A percentile compares a stretch with the other conserved stretches of the same genome.
Evolutionary conservation across 2,797 vertebrate species (phyloP).

Genomic region (Onychomys arenicola): DNA sequence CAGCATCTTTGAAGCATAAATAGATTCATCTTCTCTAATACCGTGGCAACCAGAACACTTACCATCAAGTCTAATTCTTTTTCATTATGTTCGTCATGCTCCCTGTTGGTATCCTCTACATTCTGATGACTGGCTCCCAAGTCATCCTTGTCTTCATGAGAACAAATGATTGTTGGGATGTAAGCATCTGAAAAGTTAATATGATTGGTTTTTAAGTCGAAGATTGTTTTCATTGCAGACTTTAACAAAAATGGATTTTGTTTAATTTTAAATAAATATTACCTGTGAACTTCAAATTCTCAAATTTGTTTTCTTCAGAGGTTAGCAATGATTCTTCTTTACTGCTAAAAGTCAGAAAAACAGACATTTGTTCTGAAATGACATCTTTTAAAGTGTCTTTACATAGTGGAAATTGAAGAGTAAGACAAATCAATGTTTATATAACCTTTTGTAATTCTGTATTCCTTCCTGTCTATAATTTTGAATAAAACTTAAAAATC

Average conservation of each 20-base stretch:
- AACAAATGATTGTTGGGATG: slow-evolving; percentile 87
- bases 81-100: slow-evolving; percentile 84
- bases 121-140: slow-evolving; percentile 78
- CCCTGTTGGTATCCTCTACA: slow-evolving; percentile 80
- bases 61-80: slow-evolving; percentile 89
- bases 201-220: slow-evolving; percentile 73
- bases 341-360: slow-evolving; percentile 86
- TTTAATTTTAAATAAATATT: slow-evolving; percentile 80
- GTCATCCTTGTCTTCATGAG: slow-evolving; percentile 83
- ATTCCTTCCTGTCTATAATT: slow-evolving; percentile 47
- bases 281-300: slow-evolving; percentile 87
- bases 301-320: slow-evolving; percentile 80
- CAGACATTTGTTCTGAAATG: slow-evolving; percentile 74
- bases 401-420: slow-evolving; percentile 33
- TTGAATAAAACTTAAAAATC: slow-evolving; percentile 48
- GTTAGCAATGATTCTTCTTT: slow-evolving; percentile 87
- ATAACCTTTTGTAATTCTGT: slow-evolving; percentile 30
- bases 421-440: slow-evolving; percentile 42
- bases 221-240: slow-evolving; percentile 39
- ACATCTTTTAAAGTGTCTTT: slow-evolving; percentile 63
- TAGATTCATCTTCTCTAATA: slow-evolving; percentile 84
- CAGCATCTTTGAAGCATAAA: slow-evolving; percentile 85
- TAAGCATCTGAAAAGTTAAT: slow-evolving; percentile 85
- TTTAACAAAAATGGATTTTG: slow-evolving; percentile 51
- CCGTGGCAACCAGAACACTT: slow-evolving; percentile 87